phyloP scores from a whole-genome alignment of 2,113 vertebrate species.

The Lepus americanus region DNA sequence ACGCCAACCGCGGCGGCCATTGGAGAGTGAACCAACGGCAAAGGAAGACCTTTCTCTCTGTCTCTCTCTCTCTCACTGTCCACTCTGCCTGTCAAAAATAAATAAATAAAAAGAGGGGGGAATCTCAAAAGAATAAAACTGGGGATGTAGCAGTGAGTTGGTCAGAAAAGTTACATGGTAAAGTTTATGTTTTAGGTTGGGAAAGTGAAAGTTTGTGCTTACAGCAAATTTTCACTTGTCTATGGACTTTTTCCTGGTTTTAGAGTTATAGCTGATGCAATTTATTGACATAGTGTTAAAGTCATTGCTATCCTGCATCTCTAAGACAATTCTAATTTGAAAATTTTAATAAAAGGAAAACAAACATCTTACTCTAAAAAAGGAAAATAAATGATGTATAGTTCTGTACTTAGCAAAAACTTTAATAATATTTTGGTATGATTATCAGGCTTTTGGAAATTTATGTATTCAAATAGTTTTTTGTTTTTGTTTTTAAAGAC shows the following conservation, averaged over 20 bases:
- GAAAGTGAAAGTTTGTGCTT: slow-evolving; percentile 14
- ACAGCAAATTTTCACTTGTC: neutral
- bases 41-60: too few relatives aligned
- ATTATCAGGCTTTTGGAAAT: neutral
- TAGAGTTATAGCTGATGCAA: neutral
- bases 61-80: too few relatives aligned
- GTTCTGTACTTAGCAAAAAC: neutral
- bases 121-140: neutral
- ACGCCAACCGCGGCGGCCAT: too few relatives aligned
- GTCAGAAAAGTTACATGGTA: neutral
- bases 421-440: neutral
- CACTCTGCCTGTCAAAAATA: too few relatives aligned
- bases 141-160: neutral
- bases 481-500: neutral
- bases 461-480: neutral
- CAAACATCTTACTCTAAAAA: neutral
- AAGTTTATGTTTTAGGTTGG: neutral
- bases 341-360: slow-evolving; percentile 16
- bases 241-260: slow-evolving; percentile 3
- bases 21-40: too few relatives aligned
- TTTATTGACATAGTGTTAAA: neutral
- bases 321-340: neutral
- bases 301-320: neutral
- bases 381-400: neutral
- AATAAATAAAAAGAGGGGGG: neutral